Evolutionary conservation across 35 echinoderm and acorn worm species (phyloP).

Genomic region (Diadema setosum): DNA sequence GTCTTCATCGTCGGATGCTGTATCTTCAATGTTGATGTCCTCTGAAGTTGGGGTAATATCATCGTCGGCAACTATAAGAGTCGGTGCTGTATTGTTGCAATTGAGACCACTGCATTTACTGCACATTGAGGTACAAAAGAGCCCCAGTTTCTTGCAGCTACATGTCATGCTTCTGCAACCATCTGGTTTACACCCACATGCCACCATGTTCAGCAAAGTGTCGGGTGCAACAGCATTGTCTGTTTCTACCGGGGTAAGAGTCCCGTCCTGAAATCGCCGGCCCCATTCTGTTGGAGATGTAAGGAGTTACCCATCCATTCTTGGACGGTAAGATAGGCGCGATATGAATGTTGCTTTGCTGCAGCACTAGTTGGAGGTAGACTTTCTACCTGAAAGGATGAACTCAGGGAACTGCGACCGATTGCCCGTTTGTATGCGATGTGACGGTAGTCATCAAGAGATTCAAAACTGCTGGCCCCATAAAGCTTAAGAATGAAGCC

Average conservation of each 20-base stretch:
- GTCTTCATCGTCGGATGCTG: neutral
- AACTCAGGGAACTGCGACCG: conserved; percentile 31
- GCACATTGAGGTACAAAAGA: conserved; percentile 12
- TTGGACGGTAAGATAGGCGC: too few relatives aligned
- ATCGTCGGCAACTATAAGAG: neutral
- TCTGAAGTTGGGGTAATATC: neutral
- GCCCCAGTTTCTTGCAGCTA: conserved; percentile 33
- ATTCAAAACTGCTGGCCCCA: too few relatives aligned
- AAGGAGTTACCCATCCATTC: too few relatives aligned
- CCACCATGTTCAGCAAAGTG: conserved; percentile 18
- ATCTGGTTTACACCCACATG: conserved; percentile 29
- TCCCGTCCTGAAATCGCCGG: too few relatives aligned
- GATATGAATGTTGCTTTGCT: too few relatives aligned
- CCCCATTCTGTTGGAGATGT: too few relatives aligned
- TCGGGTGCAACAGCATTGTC: neutral
- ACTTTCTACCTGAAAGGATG: conserved; percentile 31
- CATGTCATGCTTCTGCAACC: conserved; percentile 34
- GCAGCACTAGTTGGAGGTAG: conserved; percentile 25
- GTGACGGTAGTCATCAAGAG: conserved; percentile 50
- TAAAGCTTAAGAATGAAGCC: too few relatives aligned
- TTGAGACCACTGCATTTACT: too few relatives aligned
- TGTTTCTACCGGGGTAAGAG: too few relatives aligned
- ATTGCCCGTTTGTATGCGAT: conserved; percentile 45
- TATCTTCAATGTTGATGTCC: neutral
- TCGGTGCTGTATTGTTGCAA: conserved; percentile 13